Conservation (phyloP, 2,113 vertebrate genomes). For the Helogale parvula region DNA sequence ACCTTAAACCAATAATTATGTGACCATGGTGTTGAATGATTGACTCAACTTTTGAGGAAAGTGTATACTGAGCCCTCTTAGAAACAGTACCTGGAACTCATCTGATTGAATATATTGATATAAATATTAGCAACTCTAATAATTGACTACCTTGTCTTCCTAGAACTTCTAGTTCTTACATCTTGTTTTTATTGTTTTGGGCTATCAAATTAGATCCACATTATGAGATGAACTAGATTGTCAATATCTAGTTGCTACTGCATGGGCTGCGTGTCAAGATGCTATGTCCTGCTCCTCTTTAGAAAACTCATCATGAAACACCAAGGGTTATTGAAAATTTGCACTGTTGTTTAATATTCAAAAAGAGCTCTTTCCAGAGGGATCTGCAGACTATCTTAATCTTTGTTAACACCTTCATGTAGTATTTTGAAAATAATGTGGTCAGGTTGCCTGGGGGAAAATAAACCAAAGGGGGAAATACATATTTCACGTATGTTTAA, state of each 20-base stretch:
- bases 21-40: not conserved
- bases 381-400: not conserved
- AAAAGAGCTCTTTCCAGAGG: not conserved
- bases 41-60: not conserved
- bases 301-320: not conserved
- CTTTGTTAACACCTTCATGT: conserved; percentile 12
- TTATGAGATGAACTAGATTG: not conserved
- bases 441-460: not conserved
- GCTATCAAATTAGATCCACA: not conserved
- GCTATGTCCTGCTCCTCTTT: not conserved
- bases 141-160: not conserved
- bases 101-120: not conserved
- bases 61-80: not conserved
- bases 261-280: not conserved
- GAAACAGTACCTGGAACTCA: not conserved
- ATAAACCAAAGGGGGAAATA: not conserved
- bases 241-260: not conserved
- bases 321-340: not conserved
- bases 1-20: not conserved
- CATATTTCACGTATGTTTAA: conserved; percentile 7
- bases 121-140: not conserved
- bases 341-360: not conserved
- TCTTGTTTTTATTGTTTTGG: not conserved
- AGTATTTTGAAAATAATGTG: not conserved
- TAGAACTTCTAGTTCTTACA: not conserved